Percentiles rank a stretch among this genome's conserved stretches.
Evolutionary conservation across 2,797 vertebrate genomes (phyloP).

Genomic region (Apodemus agrarius): DNA sequence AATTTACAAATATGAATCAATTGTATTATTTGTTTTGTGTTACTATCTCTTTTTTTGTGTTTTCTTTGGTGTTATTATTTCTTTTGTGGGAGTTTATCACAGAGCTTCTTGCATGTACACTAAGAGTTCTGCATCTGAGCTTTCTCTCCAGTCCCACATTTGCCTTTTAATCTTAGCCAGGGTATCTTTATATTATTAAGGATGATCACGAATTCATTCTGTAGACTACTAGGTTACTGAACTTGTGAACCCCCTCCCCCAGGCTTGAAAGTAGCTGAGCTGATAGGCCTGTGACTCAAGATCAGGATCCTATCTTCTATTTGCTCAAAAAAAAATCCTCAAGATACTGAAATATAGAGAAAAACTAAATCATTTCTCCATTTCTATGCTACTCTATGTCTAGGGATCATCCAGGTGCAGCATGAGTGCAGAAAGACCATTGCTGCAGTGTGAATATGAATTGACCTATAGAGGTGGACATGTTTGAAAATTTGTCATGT

Average conservation of each 20-base stretch:
- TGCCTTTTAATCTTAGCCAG: neutral
- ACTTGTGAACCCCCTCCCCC: neutral
- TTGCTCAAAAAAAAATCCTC: neutral
- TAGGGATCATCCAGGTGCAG: neutral
- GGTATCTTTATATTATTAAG: neutral
- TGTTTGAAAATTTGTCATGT: neutral
- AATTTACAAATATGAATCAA: neutral
- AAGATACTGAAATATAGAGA: neutral
- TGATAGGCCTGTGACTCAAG: no score
- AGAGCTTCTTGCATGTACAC: neutral
- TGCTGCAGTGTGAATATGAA: neutral
- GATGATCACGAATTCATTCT: neutral
- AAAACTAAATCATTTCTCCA: neutral
- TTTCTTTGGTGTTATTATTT: neutral
- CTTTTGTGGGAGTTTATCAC: no score
- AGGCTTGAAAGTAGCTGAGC: neutral
- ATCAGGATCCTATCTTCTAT: neutral
- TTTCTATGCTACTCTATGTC: neutral
- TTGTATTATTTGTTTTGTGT: neutral
- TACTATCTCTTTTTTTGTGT: no score
- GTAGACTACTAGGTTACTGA: neutral
- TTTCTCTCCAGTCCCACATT: no score
- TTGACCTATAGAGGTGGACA: neutral
- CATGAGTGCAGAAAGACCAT: neutral
- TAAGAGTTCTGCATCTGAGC: neutral